Evolutionary conservation across 2,113 vertebrate species (phyloP).

Genomic region (Chauna torquata): DNA sequence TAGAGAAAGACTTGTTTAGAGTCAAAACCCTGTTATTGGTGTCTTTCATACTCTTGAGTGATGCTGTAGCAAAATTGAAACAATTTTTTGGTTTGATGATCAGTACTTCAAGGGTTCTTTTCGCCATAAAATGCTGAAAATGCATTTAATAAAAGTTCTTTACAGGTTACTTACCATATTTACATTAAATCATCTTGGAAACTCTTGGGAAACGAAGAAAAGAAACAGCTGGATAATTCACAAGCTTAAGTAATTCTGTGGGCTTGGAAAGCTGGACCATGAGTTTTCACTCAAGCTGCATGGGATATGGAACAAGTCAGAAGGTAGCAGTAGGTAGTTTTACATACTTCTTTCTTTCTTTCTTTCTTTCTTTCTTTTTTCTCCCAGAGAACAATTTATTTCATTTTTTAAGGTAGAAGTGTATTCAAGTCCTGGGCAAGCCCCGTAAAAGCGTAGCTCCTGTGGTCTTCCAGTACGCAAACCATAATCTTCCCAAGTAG

Average conservation of each 20-base stretch:
- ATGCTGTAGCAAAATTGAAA: neutral
- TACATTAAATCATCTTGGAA: neutral
- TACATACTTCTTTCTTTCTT: neutral
- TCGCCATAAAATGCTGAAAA: neutral
- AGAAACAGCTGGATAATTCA: neutral
- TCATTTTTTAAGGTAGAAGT: neutral
- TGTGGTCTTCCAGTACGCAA: neutral
- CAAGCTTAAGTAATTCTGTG: slow-evolving; percentile 4
- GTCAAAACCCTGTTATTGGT: neutral
- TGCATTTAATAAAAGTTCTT: neutral
- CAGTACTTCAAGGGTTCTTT: neutral
- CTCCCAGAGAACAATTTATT: neutral
- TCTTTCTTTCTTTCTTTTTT: too few species aligned
- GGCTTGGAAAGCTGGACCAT: slow-evolving; percentile 8
- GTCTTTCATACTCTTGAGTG: neutral
- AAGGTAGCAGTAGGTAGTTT: neutral
- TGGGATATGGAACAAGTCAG: neutral
- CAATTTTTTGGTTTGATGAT: neutral
- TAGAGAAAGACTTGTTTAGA: neutral
- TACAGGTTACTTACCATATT: neutral
- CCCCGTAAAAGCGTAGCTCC: fast-evolving
- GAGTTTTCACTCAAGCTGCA: neutral
- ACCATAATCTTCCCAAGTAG: neutral
- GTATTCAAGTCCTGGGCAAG: neutral
- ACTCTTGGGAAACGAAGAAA: neutral